These are phyloP conservation scores for Cyrtonyx montezumae DNA, from an alignment of 2,113 vertebrate genomes.

Conservation along the genomic window DNA sequence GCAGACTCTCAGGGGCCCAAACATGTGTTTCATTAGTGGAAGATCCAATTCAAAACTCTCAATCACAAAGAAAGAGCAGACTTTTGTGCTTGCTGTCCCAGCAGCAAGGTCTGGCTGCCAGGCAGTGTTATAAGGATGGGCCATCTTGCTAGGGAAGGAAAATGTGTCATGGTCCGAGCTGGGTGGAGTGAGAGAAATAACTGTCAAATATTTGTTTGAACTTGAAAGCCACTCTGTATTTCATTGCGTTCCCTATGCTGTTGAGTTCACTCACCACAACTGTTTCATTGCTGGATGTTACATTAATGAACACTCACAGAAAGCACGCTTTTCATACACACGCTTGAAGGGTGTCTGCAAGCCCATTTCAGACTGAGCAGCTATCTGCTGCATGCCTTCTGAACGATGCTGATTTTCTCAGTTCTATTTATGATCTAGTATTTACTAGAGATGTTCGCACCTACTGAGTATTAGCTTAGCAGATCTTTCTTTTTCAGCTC, in stretches of 20 bases:
- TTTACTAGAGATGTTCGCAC: conserved; percentile 47
- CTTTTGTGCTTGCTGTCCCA: neutral
- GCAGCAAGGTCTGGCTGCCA: neutral
- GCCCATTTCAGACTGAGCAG: neutral
- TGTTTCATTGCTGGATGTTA: rapidly evolving
- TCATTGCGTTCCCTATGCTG: neutral
- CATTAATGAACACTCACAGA: rapidly evolving
- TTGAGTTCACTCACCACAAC: neutral
- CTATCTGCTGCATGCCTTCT: neutral
- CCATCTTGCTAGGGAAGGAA: neutral
- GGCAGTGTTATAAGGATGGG: rapidly evolving
- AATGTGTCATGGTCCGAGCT: neutral
- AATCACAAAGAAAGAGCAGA: neutral
- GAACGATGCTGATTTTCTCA: neutral
- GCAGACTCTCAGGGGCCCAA: neutral
- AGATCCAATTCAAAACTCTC: neutral
- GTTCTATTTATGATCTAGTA: conserved; percentile 26
- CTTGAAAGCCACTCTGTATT: neutral
- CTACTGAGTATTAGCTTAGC: conserved; percentile 34
- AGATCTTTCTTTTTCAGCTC: conserved; percentile 26
- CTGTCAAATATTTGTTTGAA: neutral
- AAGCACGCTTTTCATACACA: neutral
- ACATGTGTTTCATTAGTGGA: neutral
- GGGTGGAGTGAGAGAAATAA: neutral
- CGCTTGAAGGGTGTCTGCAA: neutral